Conservation (phyloP, 2,888 invertebrate genomes). For the Coleophora flavipennella region DNA sequence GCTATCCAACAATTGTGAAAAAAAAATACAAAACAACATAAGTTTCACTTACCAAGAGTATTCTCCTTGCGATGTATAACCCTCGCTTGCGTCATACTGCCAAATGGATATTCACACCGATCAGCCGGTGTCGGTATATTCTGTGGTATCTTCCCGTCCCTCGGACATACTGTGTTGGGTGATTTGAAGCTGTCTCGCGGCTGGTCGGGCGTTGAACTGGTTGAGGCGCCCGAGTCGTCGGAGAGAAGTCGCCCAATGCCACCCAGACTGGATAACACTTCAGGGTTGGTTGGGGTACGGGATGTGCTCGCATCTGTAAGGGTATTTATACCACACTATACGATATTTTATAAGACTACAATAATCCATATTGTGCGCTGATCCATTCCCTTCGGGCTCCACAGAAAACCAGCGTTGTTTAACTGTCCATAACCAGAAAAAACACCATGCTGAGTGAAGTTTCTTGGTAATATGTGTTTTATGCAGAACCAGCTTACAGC, state of each 20-base stretch:
- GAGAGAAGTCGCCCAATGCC: slow-evolving; percentile 47
- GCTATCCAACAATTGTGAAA: neutral
- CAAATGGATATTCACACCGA: slow-evolving; percentile 84
- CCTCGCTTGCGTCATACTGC: slow-evolving; percentile 92
- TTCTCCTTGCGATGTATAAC: slow-evolving; percentile 85
- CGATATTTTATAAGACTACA: too few species aligned
- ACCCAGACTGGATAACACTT: slow-evolving; percentile 50
- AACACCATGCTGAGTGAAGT: too few species aligned
- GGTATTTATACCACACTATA: too few species aligned
- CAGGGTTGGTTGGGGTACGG: slow-evolving; percentile 40
- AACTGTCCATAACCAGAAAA: too few species aligned
- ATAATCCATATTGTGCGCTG: too few species aligned
- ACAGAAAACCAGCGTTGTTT: too few species aligned
- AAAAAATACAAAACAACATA: neutral
- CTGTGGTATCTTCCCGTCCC: slow-evolving; percentile 80
- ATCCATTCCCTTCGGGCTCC: too few species aligned
- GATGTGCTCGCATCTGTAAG: slow-evolving; percentile 49
- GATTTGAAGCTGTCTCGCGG: slow-evolving; percentile 76
- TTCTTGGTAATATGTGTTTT: too few species aligned
- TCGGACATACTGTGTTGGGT: slow-evolving; percentile 91
- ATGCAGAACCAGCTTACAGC: too few species aligned
- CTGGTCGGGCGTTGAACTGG: slow-evolving; percentile 23
- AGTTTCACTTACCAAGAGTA: slow-evolving; percentile 56
- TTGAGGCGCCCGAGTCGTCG: slow-evolving; percentile 33
- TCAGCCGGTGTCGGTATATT: slow-evolving; percentile 70